Conservation (phyloP, 2,797 vertebrate species). For the Knipowitschia caucasica region DNA sequence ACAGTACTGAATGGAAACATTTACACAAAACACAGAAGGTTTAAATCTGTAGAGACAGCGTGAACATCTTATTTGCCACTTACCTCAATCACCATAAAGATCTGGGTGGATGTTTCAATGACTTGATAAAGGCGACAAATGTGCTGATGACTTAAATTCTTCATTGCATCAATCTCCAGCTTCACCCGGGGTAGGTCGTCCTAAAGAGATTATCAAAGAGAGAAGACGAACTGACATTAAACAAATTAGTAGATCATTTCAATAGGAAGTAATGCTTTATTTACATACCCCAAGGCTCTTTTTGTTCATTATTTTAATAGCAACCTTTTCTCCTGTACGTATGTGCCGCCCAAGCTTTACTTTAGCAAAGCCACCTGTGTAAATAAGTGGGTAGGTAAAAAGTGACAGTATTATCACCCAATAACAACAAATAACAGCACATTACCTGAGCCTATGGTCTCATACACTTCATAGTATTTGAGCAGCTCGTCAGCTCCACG, state of each 20-base stretch:
- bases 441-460: conserved; percentile 91
- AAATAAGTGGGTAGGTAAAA: conserved; percentile 8
- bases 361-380: conserved; percentile 92
- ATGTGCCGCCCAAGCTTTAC: conserved; percentile 89
- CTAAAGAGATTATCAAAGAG: conserved; percentile 67
- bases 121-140: conserved; percentile 91
- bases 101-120: conserved; percentile 87
- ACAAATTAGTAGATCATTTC: neutral
- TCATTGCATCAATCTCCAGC: conserved; percentile 92
- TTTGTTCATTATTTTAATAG: conserved; percentile 96
- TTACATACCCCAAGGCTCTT: conserved; percentile 85
- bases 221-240: too few relatives aligned
- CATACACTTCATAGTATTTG: conserved; percentile 86
- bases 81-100: conserved; percentile 96
- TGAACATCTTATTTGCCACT: conserved; percentile 7
- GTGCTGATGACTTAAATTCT: conserved; percentile 90
- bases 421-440: too few relatives aligned
- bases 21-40: conserved; percentile 72
- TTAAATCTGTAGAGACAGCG: neutral
- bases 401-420: too few relatives aligned
- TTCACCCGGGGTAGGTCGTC: conserved; percentile 90
- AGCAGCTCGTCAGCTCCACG: conserved; percentile 80
- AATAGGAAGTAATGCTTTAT: neutral
- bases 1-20: conserved; percentile 86
- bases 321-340: conserved; percentile 90